Evolutionary conservation across 1,140 invertebrate genomes (phyloP), one percentile per base, ranked within the genome.

Genomic region (Apolygus lucorum): DNA sequence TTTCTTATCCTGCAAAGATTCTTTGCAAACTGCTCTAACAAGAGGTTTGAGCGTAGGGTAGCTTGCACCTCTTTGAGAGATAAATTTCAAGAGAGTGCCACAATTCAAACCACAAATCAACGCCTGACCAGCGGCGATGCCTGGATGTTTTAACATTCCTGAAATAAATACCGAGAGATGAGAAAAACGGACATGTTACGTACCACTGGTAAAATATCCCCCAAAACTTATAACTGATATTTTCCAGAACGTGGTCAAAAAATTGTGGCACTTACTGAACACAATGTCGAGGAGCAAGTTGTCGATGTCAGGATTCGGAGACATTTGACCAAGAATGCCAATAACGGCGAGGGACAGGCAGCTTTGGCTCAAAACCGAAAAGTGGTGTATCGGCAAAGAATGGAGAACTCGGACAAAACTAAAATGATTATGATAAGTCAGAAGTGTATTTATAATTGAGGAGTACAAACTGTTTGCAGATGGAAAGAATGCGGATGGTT

Each of bases 191-290:
- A n/a, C n/a, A n/a, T n/a, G n/a, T n/a, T n/a, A n/a, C n/a, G n/a
- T n/a, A n/a, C n/a, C n/a, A n/a, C n/a, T n/a, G n/a, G n/a, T n/a
- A n/a, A n/a, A n/a, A n/a, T n/a, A n/a, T n/a, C n/a, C n/a, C n/a
- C n/a, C n/a, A n/a, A n/a, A n/a, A n/a, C n/a, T n/a, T n/a, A n/a
- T n/a, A n/a, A n/a, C n/a, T n/a, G n/a, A n/a, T n/a, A n/a, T n/a
- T n/a, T n/a, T n/a, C n/a, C n/a, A n/a, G n/a, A n/a, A n/a, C n/a
- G n/a, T n/a, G n/a, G n/a, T n/a, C n/a, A n/a, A n/a, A n/a, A n/a
- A n/a, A n/a, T n/a, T n/a, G n/a, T n/a, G n/a, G n/a, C n/a, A 70
- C 69, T 62, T 28, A 70, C 69, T 27, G 26, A 70, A 65, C 13
- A 70, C 22, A 14, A 70, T 52, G 52, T 70, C 65, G 28, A 67